Percentiles rank a stretch among this genome's conserved stretches.
Conservation (phyloP, 2,888 invertebrate species). For the Drosophila siamana region DNA sequence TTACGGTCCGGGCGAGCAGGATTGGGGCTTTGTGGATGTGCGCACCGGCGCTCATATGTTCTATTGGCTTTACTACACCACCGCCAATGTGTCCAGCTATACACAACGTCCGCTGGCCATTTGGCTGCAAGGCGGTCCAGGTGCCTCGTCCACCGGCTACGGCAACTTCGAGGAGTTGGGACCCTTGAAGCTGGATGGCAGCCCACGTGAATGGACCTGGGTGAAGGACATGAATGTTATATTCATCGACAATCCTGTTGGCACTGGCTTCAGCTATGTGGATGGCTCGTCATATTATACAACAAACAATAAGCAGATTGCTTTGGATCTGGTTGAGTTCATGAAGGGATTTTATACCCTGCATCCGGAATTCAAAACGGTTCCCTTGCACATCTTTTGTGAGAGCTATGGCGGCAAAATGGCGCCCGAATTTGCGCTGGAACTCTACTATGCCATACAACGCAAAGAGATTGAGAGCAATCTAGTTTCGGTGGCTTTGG, state of each 20-base stretch:
- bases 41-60: slow-evolving; percentile 92
- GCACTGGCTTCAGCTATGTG: slow-evolving; percentile 94
- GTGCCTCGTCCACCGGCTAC: slow-evolving; percentile 91
- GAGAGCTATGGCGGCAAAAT: slow-evolving; percentile 98
- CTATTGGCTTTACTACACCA: slow-evolving; percentile 94
- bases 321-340: slow-evolving; percentile 90
- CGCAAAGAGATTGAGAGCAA: slow-evolving; percentile 88
- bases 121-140: slow-evolving; percentile 96
- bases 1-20: slow-evolving; percentile 89
- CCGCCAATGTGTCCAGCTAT: slow-evolving; percentile 87
- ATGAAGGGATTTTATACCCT: slow-evolving; percentile 89
- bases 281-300: slow-evolving; percentile 86
- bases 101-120: slow-evolving; percentile 91
- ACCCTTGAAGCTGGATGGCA: slow-evolving; percentile 89
- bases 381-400: slow-evolving; percentile 93
- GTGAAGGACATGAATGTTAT: slow-evolving; percentile 92
- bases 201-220: slow-evolving; percentile 92
- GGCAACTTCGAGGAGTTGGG: slow-evolving; percentile 96
- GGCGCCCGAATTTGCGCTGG: slow-evolving; percentile 92
- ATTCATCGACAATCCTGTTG: slow-evolving; percentile 96
- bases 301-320: slow-evolving; percentile 88
- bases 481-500: slow-evolving; percentile 92
- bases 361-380: slow-evolving; percentile 89
- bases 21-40: slow-evolving; percentile 91
- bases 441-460: slow-evolving; percentile 87